These are phyloP conservation scores for Drosophila pegasa DNA, from an alignment of 2,888 invertebrate species.

Conservation along the genomic window DNA sequence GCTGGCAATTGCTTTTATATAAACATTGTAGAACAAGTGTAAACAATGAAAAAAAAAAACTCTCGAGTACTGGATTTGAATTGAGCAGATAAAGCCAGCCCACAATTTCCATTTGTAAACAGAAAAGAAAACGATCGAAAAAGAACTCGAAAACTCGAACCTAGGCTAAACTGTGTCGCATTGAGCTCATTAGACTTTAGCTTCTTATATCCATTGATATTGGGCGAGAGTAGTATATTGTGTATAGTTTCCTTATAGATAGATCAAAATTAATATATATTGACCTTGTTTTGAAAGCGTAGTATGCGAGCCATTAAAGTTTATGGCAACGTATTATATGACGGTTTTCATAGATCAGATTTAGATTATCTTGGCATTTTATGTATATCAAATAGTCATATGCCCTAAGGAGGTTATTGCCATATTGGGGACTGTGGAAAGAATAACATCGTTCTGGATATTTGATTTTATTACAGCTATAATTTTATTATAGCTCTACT, in stretches of 20 bases:
- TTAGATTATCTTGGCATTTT: too few relatives aligned
- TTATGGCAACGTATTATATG: too few relatives aligned
- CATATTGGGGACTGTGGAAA: neutral
- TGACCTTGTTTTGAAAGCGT: too few relatives aligned
- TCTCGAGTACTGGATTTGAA: slow-evolving; percentile 41
- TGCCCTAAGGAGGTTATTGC: too few relatives aligned
- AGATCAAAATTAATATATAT: too few relatives aligned
- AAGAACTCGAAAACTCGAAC: slow-evolving; percentile 28
- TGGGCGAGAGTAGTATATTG: too few relatives aligned
- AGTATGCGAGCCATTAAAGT: too few relatives aligned
- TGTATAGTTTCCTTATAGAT: too few relatives aligned
- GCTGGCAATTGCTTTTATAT: slow-evolving; percentile 52
- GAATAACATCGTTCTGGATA: too few relatives aligned
- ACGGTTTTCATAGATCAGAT: too few relatives aligned
- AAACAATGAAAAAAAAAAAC: slow-evolving; percentile 33
- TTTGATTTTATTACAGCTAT: neutral
- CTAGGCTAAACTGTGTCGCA: slow-evolving; percentile 29
- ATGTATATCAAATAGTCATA: too few relatives aligned
- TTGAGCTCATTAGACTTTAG: slow-evolving; percentile 11
- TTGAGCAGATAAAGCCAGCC: slow-evolving; percentile 41
- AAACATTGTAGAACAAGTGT: slow-evolving; percentile 38
- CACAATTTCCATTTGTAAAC: slow-evolving; percentile 35
- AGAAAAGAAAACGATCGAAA: slow-evolving; percentile 3
- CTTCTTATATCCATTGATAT: neutral
- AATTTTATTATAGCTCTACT: slow-evolving; percentile 21